phyloP scores from a whole-genome alignment of 2,888 invertebrate genomes.

The Notodromas monacha region DNA sequence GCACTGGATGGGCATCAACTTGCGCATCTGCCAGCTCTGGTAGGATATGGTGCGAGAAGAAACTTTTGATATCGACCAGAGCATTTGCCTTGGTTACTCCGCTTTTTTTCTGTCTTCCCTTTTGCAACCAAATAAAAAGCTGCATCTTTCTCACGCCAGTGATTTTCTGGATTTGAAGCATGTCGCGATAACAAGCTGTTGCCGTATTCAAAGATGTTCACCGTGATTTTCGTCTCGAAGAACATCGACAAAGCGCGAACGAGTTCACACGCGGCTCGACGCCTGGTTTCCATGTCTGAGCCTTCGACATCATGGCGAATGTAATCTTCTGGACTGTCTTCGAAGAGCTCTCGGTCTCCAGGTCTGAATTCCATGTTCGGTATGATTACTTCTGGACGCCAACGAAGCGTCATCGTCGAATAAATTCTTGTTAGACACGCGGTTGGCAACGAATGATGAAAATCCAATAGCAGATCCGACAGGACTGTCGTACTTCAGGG shows the following conservation, averaged over 20 bases:
- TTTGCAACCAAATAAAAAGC: constrained; percentile 77
- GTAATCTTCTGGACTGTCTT: constrained; percentile 92
- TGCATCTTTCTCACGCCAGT: constrained; percentile 84
- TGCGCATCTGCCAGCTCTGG: constrained; percentile 33
- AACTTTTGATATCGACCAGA: constrained; percentile 57
- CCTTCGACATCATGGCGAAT: constrained; percentile 87
- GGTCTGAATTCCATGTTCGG: constrained; percentile 89
- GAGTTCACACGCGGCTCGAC: constrained; percentile 83
- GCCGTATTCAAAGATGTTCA: constrained; percentile 55
- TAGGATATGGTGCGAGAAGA: constrained; percentile 51
- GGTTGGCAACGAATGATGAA: no score
- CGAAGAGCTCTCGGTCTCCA: constrained; percentile 80
- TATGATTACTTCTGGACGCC: constrained; percentile 91
- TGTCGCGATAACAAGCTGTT: constrained; percentile 17
- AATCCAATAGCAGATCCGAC: no score
- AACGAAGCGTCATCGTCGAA: no score
- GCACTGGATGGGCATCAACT: constrained; percentile 55
- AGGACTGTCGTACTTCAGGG: constrained; percentile 67
- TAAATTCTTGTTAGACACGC: no score
- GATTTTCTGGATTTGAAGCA: constrained; percentile 15
- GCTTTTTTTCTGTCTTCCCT: constrained; percentile 51
- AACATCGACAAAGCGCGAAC: constrained; percentile 61
- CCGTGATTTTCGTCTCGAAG: constrained; percentile 56
- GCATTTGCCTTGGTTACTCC: constrained; percentile 70
- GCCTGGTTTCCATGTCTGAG: constrained; percentile 78